A percentile compares a stretch with the other conserved stretches of the same genome.
Conservation (phyloP, 2,888 invertebrate species). For the Lepidonotus clava region DNA sequence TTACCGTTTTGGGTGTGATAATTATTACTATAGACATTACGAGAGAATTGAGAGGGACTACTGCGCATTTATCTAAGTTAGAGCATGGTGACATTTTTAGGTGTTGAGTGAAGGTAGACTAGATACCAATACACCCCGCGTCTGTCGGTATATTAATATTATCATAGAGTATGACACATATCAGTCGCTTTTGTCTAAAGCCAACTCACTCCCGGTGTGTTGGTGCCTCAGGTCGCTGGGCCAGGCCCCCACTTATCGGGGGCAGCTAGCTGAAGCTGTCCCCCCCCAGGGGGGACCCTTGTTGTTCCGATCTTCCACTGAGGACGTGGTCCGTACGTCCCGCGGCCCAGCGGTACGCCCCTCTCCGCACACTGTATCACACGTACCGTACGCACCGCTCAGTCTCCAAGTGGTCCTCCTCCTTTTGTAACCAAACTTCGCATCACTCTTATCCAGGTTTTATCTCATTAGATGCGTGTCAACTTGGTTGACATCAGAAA, state of each 20-base stretch:
- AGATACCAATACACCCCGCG: not conserved
- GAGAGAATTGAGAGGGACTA: not conserved
- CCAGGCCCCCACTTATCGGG: not conserved
- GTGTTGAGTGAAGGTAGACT: slow-evolving; percentile 22
- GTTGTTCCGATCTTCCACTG: slow-evolving; percentile 4
- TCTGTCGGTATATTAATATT: not conserved
- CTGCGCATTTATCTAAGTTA: slow-evolving; percentile 6
- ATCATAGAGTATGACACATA: slow-evolving; percentile 26
- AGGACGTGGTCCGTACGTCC: not conserved
- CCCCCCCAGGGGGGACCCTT: not conserved
- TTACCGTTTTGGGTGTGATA: not conserved
- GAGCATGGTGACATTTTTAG: slow-evolving; percentile 10
- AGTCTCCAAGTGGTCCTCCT: not conserved
- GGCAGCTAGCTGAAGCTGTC: not conserved
- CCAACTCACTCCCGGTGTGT: not conserved
- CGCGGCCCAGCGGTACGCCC: not conserved
- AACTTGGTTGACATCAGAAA: slow-evolving; percentile 12
- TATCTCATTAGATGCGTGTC: not conserved
- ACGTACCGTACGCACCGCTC: not conserved
- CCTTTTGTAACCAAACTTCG: not conserved
- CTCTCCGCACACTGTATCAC: not conserved
- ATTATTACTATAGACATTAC: not conserved
- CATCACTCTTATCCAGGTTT: not conserved
- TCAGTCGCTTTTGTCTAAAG: slow-evolving; percentile 17
- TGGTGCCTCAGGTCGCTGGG: slow-evolving; percentile 19